phyloP scores from a whole-genome alignment of 2,888 invertebrate genomes.

The Ochropleura leucogaster region DNA sequence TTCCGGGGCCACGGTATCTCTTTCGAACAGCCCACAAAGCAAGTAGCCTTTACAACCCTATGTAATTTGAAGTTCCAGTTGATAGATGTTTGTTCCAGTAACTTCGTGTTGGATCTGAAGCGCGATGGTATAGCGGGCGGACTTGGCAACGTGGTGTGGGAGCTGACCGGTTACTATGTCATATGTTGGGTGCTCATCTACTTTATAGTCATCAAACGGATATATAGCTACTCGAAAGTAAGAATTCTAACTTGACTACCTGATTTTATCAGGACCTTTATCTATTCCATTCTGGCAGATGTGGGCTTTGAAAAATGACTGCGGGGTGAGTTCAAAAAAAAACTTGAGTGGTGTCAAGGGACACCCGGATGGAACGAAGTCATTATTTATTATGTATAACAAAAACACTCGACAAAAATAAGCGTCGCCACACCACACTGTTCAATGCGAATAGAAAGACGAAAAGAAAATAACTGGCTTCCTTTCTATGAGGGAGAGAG shows the following conservation, averaged over 20 bases:
- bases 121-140: conserved; percentile 80
- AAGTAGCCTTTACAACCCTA: not conserved
- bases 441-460: no score
- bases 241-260: conserved; percentile 2
- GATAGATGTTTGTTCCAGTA: conserved; percentile 72
- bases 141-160: conserved; percentile 81
- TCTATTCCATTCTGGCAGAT: not conserved
- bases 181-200: conserved; percentile 85
- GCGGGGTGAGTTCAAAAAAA: not conserved
- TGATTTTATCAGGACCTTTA: not conserved
- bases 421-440: no score
- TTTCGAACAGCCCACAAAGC: no score
- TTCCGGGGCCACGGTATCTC: no score
- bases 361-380: no score
- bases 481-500: no score
- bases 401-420: no score
- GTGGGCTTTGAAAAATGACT: not conserved
- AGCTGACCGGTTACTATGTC: conserved; percentile 80
- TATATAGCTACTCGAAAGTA: conserved; percentile 87
- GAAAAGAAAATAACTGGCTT: no score
- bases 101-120: conserved; percentile 82
- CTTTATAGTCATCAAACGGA: conserved; percentile 81
- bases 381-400: no score
- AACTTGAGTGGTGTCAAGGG: not conserved
- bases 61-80: not conserved